A percentile compares a stretch with the other conserved stretches of the same genome.
Conservation (phyloP, 1,140 invertebrate species). For the Eupristina koningsbergeri region DNA sequence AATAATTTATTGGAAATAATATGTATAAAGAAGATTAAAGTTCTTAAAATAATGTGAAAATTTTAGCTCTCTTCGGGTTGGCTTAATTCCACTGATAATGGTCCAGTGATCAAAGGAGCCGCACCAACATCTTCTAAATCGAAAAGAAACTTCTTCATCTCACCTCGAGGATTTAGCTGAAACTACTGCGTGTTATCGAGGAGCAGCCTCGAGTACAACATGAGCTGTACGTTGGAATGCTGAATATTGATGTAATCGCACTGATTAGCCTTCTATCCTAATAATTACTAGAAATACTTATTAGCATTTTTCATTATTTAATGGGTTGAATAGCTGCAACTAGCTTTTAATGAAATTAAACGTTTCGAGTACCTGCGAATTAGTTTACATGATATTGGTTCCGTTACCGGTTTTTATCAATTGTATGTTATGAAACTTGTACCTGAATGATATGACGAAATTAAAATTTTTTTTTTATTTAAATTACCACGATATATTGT, state of each 20-base stretch:
- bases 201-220: not conserved
- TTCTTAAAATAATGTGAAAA: constrained; percentile 15
- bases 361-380: not conserved
- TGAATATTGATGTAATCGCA: not conserved
- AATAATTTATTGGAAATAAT: constrained; percentile 8
- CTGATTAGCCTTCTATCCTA: not conserved
- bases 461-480: not conserved
- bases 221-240: not conserved
- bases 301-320: not conserved
- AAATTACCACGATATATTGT: not conserved
- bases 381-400: not conserved
- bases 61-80: not conserved
- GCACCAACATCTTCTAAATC: not conserved
- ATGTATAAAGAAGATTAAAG: not conserved
- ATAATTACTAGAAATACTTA: not conserved
- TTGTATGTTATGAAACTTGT: not conserved
- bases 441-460: not conserved
- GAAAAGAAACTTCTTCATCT: not conserved
- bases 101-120: not conserved
- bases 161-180: not conserved
- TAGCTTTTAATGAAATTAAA: not conserved
- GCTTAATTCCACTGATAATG: constrained; percentile 1
- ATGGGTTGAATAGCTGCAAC: not conserved
- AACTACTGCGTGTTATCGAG: not conserved
- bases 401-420: not conserved